These are phyloP conservation scores for Melinopterus prodromus DNA, from an alignment of 2,888 invertebrate species.

Conservation along the genomic window DNA sequence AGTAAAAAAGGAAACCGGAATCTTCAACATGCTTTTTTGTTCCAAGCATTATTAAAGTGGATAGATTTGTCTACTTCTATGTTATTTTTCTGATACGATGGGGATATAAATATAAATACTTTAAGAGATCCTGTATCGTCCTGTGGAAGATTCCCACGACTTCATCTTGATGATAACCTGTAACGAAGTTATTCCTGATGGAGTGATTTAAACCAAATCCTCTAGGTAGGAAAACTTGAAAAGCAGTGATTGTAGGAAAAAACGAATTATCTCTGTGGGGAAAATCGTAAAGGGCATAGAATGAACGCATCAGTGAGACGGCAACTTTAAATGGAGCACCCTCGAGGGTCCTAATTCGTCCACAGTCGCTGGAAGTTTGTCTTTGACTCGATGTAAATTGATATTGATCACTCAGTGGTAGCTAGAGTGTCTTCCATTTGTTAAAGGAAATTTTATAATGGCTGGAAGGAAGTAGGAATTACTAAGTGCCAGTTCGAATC, in stretches of 20 bases:
- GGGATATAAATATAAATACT: background rate
- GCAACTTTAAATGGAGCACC: background rate
- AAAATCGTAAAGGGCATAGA: background rate
- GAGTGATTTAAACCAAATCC: background rate
- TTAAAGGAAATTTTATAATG: background rate
- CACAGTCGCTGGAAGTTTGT: background rate
- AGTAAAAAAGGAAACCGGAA: too few species aligned
- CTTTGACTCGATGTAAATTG: background rate
- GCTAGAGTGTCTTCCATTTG: background rate
- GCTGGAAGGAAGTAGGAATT: background rate
- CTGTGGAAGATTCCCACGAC: background rate
- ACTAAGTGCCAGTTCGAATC: background rate
- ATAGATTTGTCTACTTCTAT: background rate
- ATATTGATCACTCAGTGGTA: background rate
- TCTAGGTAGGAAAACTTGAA: background rate
- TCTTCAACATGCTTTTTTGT: too few species aligned
- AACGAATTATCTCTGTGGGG: background rate
- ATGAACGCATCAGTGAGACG: background rate
- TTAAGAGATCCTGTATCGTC: background rate
- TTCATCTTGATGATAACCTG: background rate
- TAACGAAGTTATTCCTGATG: background rate
- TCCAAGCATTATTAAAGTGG: too few species aligned
- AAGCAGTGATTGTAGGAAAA: background rate
- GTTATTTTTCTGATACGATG: background rate
- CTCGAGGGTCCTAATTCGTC: constrained; percentile 4